Evolutionary conservation across 2,113 vertebrate species (phyloP).

Genomic region (Thamnophis sirtalis): DNA sequence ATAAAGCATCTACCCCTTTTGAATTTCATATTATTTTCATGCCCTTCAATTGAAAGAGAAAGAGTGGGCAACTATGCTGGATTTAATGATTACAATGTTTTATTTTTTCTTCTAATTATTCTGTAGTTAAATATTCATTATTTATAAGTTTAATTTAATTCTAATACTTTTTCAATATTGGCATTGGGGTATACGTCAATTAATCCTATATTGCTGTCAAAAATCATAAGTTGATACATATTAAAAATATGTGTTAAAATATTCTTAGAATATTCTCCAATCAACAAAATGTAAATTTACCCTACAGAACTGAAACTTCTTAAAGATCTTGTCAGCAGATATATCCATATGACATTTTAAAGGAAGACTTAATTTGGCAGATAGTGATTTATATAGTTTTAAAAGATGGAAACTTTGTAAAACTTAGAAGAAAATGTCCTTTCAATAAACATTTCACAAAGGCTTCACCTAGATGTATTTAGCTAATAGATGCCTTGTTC

Average conservation of each 20-base stretch:
- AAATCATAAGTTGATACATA: background rate
- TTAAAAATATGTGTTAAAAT: background rate
- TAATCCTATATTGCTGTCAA: background rate
- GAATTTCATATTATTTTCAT: background rate
- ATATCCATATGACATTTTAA: background rate
- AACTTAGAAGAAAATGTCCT: background rate
- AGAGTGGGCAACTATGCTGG: background rate
- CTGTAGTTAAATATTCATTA: background rate
- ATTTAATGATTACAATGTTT: background rate
- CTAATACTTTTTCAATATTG: background rate
- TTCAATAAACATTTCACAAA: conserved; percentile 23
- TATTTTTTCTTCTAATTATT: background rate
- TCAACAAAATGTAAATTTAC: background rate
- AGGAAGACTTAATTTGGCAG: background rate
- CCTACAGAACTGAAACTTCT: background rate
- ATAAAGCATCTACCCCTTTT: background rate
- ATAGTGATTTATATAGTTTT: background rate
- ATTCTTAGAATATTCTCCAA: conserved; percentile 1
- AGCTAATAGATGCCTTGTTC: background rate
- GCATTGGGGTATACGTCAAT: background rate
- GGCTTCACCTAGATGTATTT: background rate
- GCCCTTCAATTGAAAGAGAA: background rate
- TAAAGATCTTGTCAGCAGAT: background rate
- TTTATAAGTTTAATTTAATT: conserved; percentile 12
- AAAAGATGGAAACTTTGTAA: conserved; percentile 1